A percentile compares a stretch with the other conserved stretches of the same genome.
These are phyloP conservation scores for Rallus limicola DNA, from an alignment of 2,113 vertebrate genomes.

Conservation along the genomic window DNA sequence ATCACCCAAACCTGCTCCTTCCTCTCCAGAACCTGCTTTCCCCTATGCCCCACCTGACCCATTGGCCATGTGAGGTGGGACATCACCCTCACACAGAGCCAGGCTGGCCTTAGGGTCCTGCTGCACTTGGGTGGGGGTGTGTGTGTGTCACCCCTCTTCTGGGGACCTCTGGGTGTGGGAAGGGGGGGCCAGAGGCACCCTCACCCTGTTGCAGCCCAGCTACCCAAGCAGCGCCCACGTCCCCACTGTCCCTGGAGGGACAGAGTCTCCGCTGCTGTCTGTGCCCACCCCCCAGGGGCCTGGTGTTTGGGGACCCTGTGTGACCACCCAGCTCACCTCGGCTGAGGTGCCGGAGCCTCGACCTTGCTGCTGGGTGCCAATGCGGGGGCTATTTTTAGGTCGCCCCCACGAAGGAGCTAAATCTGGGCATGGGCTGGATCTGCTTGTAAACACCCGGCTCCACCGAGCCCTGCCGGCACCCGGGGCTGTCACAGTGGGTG, in stretches of 20 bases:
- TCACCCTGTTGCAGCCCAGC: not conserved
- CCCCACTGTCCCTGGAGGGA: not conserved
- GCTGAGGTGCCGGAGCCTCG: not conserved
- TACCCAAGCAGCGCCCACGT: rapidly evolving
- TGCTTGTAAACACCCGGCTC: not conserved
- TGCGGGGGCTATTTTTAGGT: not conserved
- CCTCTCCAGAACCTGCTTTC: not conserved
- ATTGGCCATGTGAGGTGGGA: not conserved
- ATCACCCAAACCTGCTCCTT: not conserved
- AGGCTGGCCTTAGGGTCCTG: not conserved
- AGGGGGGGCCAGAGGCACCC: not conserved
- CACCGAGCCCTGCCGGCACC: rapidly evolving
- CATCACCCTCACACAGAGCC: not conserved
- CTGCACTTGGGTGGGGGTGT: not conserved
- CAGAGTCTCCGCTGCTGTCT: not conserved
- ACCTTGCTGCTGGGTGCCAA: not conserved
- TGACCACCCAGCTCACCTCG: not conserved
- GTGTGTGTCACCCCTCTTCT: rapidly evolving
- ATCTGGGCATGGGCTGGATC: not conserved
- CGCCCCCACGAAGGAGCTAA: not conserved
- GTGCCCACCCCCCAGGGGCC: not conserved
- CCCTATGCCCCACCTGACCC: not conserved
- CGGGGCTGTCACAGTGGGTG: not conserved
- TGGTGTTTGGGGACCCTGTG: rapidly evolving
- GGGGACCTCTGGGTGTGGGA: rapidly evolving